Base-by-base conservation (phyloP, 2,888 invertebrate genomes). In the Phlogophora meticulosa region DNA sequence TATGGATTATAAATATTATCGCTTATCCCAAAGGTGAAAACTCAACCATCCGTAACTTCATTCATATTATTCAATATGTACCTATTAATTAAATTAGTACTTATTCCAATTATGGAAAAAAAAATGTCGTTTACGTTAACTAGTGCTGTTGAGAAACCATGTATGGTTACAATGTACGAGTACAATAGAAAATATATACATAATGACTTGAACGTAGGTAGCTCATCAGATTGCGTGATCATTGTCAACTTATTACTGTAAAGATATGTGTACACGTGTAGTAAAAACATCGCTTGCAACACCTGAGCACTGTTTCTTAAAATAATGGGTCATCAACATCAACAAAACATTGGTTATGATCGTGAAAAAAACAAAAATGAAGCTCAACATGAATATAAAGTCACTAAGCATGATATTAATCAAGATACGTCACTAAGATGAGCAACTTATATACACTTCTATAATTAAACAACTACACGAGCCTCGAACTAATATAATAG, bases 401-500 rank as follows among this genome's bases (percentile, higher is more conserved):
- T 10, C 13, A 36, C 4, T 10, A 22, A 36, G 1, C 40, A 20
- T 51, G 24, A 17, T 45, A n/a, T n/a, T 36, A 28, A 43, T 38
- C 22, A 34, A 36, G 4, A 42, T 22, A 38, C n/a, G 45, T 43
- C 13, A 69, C 38, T 58, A 64, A 64, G 46, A 76, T 64, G 42
- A 51, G 13, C 22, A 46, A 57, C 7, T 36, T 28, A 32, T n/a
- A 53, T n/a, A 42, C 7, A 40, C 28, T 43, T 46, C 52, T 64
- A 43, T 38, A 65, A 52, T 72, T 36, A 60, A 61, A 42, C 53
- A 32, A 60, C 20, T 43, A 58, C 58, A 73, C 60, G 51, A 66
- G 56, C 20, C 46, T 32, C 49, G 58, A 65, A 32, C 55, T 56
- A 60, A 70, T 28, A 80, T 79, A 88, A 85, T 86, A 87, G 86